Base-by-base conservation (phyloP, 2,113 vertebrate species). In the Indri indri region DNA sequence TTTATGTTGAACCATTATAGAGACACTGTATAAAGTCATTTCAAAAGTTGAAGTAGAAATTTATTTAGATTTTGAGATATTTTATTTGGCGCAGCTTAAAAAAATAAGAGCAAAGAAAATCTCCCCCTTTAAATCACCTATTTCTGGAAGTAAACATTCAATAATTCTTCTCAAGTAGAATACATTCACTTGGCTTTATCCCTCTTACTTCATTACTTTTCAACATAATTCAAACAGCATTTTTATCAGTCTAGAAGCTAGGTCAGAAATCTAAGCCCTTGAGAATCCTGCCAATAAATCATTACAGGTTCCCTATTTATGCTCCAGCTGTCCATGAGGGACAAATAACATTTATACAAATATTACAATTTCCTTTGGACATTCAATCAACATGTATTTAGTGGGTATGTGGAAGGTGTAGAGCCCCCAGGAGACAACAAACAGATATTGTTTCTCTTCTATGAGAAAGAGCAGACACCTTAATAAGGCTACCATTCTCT, bases 111-210 rank as follows among this genome's bases (percentile, higher is more conserved):
- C 45, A 91, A 96, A 94, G 70, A 47, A 96, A 96, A 89, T 95
- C 25, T 95, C 5, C 54, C 79, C 23, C 90, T 87, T 95, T 96
- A 97, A 97, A 97, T 92, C 91, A 97, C 81, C 97, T 80, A 94
- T 95, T 97, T 97, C 79, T 93, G n/a, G 83, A 94, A 82, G 79
- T 93, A 97, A 98, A 94, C 93, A 93, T 74, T 85, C 57, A 95
- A 92, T 98, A 95, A 90, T 88, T 97, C 82, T 96, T 96, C 89
- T 92, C 83, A 81, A 97, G 96, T 70, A 92, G 40, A 93, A 90
- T 94, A 61, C 3, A 86, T 97, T 92, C 13, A 50, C 91, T 87
- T 95, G 81, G 74, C 65, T 95, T 95, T 94, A 66, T 83, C 47
- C 32, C 66, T 92, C 96, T 92, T 59, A 92, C 79, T 93, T 91